Evolutionary conservation across 2,113 vertebrate genomes (phyloP), one percentile per base, ranked within the genome.

Genomic region (Muscicapa adusta): DNA sequence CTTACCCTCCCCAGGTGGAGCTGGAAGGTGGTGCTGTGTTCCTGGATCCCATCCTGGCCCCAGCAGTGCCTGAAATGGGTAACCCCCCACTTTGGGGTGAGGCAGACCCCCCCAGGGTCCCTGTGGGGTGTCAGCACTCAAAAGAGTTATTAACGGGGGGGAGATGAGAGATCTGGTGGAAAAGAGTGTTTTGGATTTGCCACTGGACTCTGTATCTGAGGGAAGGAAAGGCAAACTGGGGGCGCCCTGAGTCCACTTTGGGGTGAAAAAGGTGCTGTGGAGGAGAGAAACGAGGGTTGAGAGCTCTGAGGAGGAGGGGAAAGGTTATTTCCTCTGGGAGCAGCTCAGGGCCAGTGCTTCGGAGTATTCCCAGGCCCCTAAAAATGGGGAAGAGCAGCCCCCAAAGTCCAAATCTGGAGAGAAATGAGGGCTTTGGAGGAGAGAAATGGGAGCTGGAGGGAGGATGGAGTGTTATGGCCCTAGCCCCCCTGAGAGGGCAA

Each of bases 401-500:
- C 47, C 56, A 70, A 36, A 62, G 14, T 22, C 29, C 34, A 76
- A 33, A 42, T 34, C 12, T 48, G 34, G 25, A 42, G 31, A 61
- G 29, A 36, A 68, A 40, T 34, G 5, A 53, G 29, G 40, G 20
- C 11, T 75, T 75, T 67, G 47, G 54, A 53, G 33, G 53, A 51
- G 26, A 43, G 8, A 51, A 40, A 12, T 38, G 45, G 23, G 45
- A 81, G n/a, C 47, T 54, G 29, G 14, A 8, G 29, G 13, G 11
- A n/a, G 47, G 62, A 23, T 26, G 42, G 56, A 36, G 25, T 1
- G 0, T 34, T 20, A 20, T 22, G 17, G 16, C 29, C 14, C 16
- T 45, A 58, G 8, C 4, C 10, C 15, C 7, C 1, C 12, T 38
- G 73, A 47, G 40, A 58, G 5, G 4, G 7, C 2, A 0, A 25